Conservation (phyloP, 1,140 invertebrate species). For the Zaprionus ghesquierei region DNA sequence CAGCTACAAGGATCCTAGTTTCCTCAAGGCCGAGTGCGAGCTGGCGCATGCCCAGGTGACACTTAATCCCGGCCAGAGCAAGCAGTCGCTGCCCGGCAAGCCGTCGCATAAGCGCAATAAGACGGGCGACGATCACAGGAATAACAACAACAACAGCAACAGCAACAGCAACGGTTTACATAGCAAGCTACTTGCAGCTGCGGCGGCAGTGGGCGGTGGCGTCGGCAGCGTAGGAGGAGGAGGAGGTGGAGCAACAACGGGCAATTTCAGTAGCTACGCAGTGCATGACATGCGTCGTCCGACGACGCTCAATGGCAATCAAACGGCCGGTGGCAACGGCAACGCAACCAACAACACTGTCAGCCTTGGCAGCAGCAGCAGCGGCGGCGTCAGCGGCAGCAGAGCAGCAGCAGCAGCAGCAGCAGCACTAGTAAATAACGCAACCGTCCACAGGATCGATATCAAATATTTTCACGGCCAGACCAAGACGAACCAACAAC, state of each 20-base stretch:
- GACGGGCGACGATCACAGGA: constrained; percentile 48
- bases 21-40: constrained; percentile 78
- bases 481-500: constrained; percentile 2
- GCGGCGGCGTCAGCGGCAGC: not conserved
- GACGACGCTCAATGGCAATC: constrained; percentile 69
- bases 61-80: constrained; percentile 1
- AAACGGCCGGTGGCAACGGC: constrained; percentile 38
- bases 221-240: not conserved
- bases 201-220: not conserved
- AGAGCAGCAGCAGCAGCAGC: constrained; percentile 18
- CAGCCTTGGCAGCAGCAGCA: constrained; percentile 26
- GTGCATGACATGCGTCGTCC: constrained; percentile 69
- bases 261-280: not conserved
- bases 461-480: constrained; percentile 46
- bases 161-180: constrained; percentile 41
- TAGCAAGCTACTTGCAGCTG: constrained; percentile 6
- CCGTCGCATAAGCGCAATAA: constrained; percentile 34
- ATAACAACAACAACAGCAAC: constrained; percentile 33
- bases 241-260: not conserved
- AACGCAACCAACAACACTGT: constrained; percentile 26
- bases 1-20: constrained; percentile 70
- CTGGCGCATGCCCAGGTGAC: constrained; percentile 78
- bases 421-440: constrained; percentile 18
- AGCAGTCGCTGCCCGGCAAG: constrained; percentile 4
- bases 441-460: constrained; percentile 56